A percentile compares a stretch with the other conserved stretches of the same genome.
phyloP scores from a whole-genome alignment of 2,113 vertebrate genomes.

The Pluvianellus socialis region DNA sequence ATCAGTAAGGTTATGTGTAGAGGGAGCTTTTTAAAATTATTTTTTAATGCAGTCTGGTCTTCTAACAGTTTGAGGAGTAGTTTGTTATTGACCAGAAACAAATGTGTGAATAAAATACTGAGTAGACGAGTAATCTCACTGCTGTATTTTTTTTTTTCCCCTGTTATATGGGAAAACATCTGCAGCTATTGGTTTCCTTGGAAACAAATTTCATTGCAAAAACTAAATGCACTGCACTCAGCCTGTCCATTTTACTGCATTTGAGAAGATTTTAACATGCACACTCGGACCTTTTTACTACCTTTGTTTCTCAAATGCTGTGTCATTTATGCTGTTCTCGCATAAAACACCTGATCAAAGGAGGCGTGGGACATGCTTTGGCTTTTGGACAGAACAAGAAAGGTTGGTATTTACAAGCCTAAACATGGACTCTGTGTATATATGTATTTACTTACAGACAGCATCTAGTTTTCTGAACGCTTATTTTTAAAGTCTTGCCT shows the following conservation, averaged over 20 bases:
- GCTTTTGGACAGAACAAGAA: background rate
- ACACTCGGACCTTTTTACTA: background rate
- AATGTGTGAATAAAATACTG: background rate
- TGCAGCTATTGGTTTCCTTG: conserved; percentile 67
- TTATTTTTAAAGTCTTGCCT: background rate
- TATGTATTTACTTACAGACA: background rate
- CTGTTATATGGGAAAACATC: conserved; percentile 1
- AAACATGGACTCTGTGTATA: background rate
- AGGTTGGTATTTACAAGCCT: conserved; percentile 27
- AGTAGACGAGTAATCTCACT: background rate
- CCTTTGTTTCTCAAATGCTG: background rate
- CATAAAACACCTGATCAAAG: background rate
- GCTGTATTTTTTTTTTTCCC: conserved; percentile 1
- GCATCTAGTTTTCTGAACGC: background rate
- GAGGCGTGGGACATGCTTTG: background rate
- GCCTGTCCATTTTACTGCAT: background rate
- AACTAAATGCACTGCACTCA: conserved; percentile 14
- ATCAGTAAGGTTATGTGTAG: background rate
- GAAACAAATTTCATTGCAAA: conserved; percentile 48
- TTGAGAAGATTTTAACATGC: conserved; percentile 2
- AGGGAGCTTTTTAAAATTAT: background rate
- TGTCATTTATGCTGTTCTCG: background rate
- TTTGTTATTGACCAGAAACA: background rate
- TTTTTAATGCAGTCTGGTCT: background rate
- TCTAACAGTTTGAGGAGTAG: background rate